Conservation (phyloP, 2,113 vertebrate genomes). For the Crypturellus undulatus region DNA sequence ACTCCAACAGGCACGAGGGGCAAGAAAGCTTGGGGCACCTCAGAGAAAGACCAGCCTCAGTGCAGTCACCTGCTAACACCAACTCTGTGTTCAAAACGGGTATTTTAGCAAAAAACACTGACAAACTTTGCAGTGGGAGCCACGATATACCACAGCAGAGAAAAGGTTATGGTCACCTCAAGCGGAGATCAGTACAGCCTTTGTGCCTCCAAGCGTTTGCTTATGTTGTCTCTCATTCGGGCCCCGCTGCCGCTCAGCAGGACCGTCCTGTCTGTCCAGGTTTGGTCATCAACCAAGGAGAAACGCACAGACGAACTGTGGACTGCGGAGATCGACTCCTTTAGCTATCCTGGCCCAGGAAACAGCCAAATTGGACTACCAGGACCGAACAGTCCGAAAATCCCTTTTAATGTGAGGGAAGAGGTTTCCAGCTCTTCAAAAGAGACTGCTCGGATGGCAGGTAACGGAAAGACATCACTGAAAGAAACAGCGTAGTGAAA, state of each 20-base stretch:
- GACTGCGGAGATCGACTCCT: constrained; percentile 44
- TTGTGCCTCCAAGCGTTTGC: neutral
- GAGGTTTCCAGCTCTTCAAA: constrained; percentile 47
- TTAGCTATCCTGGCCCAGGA: constrained; percentile 40
- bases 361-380: constrained; percentile 44
- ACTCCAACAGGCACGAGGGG: neutral
- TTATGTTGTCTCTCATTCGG: neutral
- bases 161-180: neutral
- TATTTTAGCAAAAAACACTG: neutral
- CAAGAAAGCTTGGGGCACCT: neutral
- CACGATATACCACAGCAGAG: neutral
- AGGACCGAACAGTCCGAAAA: constrained; percentile 15
- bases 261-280: neutral
- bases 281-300: neutral
- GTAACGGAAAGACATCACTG: constrained; percentile 46
- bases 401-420: constrained; percentile 40
- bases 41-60: neutral
- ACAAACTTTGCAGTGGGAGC: neutral
- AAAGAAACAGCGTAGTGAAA: constrained; percentile 36
- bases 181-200: neutral
- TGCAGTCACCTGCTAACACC: neutral
- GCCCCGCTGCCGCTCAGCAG: neutral
- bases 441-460: neutral
- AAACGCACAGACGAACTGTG: constrained; percentile 15
- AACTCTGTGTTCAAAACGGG: constrained; percentile 9